These are phyloP conservation scores for Cranoglanis bouderius DNA, from an alignment of 2,113 vertebrate genomes.

Conservation along the genomic window DNA sequence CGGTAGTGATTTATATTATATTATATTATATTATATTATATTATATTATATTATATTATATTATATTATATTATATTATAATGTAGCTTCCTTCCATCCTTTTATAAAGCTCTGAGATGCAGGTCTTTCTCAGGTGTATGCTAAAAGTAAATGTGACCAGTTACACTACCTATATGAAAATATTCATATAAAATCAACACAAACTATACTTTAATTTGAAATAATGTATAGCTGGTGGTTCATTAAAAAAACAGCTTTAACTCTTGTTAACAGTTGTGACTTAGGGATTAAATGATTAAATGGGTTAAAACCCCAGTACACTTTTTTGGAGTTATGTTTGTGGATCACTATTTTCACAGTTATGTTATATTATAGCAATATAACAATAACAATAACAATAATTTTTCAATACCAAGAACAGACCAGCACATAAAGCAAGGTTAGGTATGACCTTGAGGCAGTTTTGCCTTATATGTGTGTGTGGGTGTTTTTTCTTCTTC, in stretches of 20 bases:
- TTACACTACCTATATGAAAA: background rate
- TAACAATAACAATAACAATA: background rate
- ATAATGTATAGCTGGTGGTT: background rate
- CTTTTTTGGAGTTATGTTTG: background rate
- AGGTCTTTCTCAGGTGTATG: too few relatives aligned
- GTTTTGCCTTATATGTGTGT: background rate
- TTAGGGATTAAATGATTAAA: background rate
- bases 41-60: constrained; percentile 12
- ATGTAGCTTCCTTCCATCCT: background rate
- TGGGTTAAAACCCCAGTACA: background rate
- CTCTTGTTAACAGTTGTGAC: background rate
- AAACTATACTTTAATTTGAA: background rate
- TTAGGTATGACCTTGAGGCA: constrained; percentile 14
- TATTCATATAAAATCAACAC: background rate
- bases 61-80: constrained; percentile 1
- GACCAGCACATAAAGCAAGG: constrained; percentile 21
- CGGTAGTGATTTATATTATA: background rate
- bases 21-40: background rate
- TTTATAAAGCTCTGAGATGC: background rate
- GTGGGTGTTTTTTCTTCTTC: background rate
- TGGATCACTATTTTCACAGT: background rate
- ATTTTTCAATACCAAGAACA: constrained; percentile 8
- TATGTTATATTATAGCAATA: too few relatives aligned
- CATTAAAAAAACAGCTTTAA: background rate
- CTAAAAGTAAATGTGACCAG: background rate